Evolutionary conservation across 1,140 invertebrate genomes (phyloP), one percentile per base, ranked within the genome.

Genomic region (Anadara kagoshimensis): DNA sequence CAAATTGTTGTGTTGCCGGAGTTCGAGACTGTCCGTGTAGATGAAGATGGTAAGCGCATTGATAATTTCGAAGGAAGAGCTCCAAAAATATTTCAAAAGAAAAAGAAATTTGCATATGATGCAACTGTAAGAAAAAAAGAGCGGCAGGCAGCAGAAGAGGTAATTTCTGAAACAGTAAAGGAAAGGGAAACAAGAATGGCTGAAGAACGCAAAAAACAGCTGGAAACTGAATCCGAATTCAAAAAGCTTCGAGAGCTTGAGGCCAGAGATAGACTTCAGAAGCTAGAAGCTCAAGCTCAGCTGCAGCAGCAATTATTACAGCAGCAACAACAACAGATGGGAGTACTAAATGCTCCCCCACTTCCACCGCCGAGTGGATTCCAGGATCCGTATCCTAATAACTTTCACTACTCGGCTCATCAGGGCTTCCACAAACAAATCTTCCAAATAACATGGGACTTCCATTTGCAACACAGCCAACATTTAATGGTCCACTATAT

Each of bases 1-100:
- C 78, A 85, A 58, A 78, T 83, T 16, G 74, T 85, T 22, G 56
- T 84, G 4, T 51, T 84, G 57, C 79, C 81, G 11, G 83, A 84
- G 51, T 78, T 76, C 45, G 75, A 82, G n/a, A 72, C 47, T 51
- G 63, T 64, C 18, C 56, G 36, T 24, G 18, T 44, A 36, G 71
- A 69, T 3, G 56, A 70, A 11, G 44, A 61, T 20, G 51, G 68
- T 16, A 51, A 73, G 5, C 49, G 43, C 14, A 45, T 54, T 24
- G 59, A 61, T 64, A 64, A 64, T 22, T 16, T n/a, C 18, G n/a
- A 20, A 26, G 11, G 4, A 44, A 51, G 43, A 63, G 73, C 74
- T 20, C 73, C 78, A 29, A 82, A 77, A 74, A 62, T 74, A n/a
- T 59, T 73, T 22, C 66, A 61, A 18, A 83, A 83, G 74, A 80